Percentiles rank a stretch among this genome's conserved stretches.
Conservation (phyloP, 1,140 invertebrate species). For the Caenorhabditis remanei region DNA sequence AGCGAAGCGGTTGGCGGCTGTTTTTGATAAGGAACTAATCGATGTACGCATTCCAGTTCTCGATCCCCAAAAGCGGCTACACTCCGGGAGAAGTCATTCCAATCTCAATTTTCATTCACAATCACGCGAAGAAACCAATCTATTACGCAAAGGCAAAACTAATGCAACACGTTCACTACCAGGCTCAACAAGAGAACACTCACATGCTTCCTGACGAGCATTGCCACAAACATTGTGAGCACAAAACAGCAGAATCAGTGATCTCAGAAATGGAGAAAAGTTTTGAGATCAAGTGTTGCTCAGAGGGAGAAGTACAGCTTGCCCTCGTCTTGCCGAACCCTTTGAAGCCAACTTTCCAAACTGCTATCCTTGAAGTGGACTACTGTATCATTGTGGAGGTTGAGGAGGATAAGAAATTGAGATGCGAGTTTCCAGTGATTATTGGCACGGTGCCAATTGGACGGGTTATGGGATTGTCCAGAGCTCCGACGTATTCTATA, state of each 20-base stretch:
- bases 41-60: neutral
- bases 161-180: constrained; percentile 20
- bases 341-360: neutral
- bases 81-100: neutral
- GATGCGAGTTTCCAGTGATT: neutral
- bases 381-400: neutral
- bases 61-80: neutral
- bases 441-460: constrained; percentile 5
- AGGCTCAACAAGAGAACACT: constrained; percentile 14
- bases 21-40: no score
- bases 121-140: constrained; percentile 12
- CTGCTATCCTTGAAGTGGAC: neutral
- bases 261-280: constrained; percentile 1
- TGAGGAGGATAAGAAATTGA: neutral
- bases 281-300: neutral
- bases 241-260: neutral
- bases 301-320: neutral
- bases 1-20: no score
- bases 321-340: neutral
- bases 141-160: neutral
- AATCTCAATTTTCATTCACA: neutral
- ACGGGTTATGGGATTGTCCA: neutral
- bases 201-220: neutral
- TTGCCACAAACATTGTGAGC: constrained; percentile 20
- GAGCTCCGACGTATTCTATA: neutral